These are phyloP conservation scores for Erebia ligea DNA, from an alignment of 2,888 invertebrate species.

Conservation along the genomic window DNA sequence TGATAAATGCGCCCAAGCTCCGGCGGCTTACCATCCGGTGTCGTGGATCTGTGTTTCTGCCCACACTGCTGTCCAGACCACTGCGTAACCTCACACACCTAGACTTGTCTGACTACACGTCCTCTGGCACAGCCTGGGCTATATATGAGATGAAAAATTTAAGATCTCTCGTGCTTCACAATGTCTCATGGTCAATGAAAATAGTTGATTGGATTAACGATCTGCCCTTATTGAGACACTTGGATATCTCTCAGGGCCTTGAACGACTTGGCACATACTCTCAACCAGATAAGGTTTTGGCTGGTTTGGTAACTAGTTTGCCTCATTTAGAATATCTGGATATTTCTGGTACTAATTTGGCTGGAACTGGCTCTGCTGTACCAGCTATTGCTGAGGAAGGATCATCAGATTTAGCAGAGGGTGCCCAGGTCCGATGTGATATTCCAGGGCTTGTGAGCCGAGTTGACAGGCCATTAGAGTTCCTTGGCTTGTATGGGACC, in stretches of 20 bases:
- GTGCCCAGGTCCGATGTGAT: conserved; percentile 83
- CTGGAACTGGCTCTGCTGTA: conserved; percentile 91
- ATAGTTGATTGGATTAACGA: conserved; percentile 85
- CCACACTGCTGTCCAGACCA: conserved; percentile 83
- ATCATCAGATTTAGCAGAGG: conserved; percentile 44
- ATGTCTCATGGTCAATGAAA: conserved; percentile 87
- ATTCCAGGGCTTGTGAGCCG: conserved; percentile 94
- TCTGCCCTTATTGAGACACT: conserved; percentile 84
- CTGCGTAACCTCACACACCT: conserved; percentile 86
- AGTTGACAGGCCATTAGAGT: conserved; percentile 90
- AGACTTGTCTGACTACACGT: conserved; percentile 87
- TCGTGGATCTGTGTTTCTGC: conserved; percentile 71
- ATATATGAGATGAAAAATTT: conserved; percentile 86
- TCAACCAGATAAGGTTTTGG: conserved; percentile 88
- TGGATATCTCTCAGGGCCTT: conserved; percentile 93
- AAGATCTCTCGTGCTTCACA: conserved; percentile 90
- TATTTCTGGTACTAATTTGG: conserved; percentile 97
- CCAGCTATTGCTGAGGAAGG: conserved; percentile 52
- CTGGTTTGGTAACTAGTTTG: conserved; percentile 88
- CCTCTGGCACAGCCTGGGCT: conserved; percentile 86
- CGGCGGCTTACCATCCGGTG: conserved; percentile 83
- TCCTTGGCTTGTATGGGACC: conserved; percentile 96
- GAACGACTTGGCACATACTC: conserved; percentile 88
- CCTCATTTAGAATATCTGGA: conserved; percentile 91
- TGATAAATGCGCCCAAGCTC: conserved; percentile 84